A percentile compares a stretch with the other conserved stretches of the same genome.
Evolutionary conservation across 1,140 invertebrate genomes (phyloP).

Genomic region (Amyelois transitella): DNA sequence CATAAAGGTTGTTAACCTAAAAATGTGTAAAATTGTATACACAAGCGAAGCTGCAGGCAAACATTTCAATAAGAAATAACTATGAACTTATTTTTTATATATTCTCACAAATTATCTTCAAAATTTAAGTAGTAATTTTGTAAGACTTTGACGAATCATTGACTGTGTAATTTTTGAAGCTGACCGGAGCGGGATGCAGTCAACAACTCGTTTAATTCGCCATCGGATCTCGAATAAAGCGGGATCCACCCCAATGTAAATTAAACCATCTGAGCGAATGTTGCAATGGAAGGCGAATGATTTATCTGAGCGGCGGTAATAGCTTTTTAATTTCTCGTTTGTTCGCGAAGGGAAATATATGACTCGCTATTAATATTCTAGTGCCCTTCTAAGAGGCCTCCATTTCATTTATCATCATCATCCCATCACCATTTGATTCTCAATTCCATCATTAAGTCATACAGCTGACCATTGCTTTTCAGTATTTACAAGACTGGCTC

Average conservation of each 20-base stretch:
- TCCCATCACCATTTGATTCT: too few species aligned
- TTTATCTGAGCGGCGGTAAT: conserved; percentile 24
- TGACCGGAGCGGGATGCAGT: conserved; percentile 13
- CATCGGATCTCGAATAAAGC: conserved; percentile 23
- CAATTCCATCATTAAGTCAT: too few species aligned
- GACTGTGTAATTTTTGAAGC: not conserved
- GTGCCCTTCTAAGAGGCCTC: not conserved
- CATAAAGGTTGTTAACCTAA: too few species aligned
- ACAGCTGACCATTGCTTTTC: too few species aligned
- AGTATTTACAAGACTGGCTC: too few species aligned
- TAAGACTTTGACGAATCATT: not conserved
- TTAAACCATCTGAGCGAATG: conserved; percentile 33
- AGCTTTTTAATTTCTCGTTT: conserved; percentile 22
- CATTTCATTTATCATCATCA: too few species aligned
- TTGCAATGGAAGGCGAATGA: conserved; percentile 28
- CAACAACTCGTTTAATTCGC: conserved; percentile 35
- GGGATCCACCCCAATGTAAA: conserved; percentile 25
- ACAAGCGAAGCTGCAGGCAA: too few species aligned
- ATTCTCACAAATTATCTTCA: too few species aligned
- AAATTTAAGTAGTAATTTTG: not conserved
- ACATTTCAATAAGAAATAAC: too few species aligned
- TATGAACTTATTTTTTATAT: too few species aligned
- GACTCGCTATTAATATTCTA: not conserved
- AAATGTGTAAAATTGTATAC: too few species aligned
- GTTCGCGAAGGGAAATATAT: not conserved